Conservation (phyloP, 2,797 vertebrate genomes). For the Prionace glauca region DNA sequence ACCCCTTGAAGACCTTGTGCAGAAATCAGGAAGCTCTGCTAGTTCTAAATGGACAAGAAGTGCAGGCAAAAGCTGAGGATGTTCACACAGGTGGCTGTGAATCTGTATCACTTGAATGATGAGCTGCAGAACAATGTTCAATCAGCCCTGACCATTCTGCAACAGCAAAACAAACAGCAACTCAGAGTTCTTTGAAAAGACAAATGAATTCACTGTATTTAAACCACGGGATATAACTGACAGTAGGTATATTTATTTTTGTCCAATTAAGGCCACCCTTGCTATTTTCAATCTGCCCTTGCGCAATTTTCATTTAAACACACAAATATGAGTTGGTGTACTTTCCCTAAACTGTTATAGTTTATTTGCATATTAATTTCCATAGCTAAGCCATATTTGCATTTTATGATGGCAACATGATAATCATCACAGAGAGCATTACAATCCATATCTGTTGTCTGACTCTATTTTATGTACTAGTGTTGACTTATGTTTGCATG, state of each 20-base stretch:
- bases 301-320: neutral
- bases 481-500: neutral
- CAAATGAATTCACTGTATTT: no score
- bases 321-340: neutral
- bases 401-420: neutral
- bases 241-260: neutral
- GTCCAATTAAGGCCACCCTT: neutral
- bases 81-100: neutral
- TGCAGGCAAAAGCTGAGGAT: neutral
- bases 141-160: neutral
- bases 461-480: neutral
- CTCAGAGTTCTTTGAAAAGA: neutral
- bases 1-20: no score
- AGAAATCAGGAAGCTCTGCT: no score
- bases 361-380: neutral
- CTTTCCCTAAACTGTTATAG: neutral
- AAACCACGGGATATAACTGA: neutral
- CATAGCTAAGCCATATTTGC: neutral
- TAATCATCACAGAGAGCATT: neutral
- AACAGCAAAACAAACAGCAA: neutral
- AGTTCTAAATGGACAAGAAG: no score
- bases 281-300: neutral
- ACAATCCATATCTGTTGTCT: neutral
- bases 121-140: neutral
- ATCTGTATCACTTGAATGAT: neutral